Evolutionary conservation across 2,888 invertebrate genomes (phyloP), one percentile per base, ranked within the genome.

Genomic region (Nephrotoma guestfalica): DNA sequence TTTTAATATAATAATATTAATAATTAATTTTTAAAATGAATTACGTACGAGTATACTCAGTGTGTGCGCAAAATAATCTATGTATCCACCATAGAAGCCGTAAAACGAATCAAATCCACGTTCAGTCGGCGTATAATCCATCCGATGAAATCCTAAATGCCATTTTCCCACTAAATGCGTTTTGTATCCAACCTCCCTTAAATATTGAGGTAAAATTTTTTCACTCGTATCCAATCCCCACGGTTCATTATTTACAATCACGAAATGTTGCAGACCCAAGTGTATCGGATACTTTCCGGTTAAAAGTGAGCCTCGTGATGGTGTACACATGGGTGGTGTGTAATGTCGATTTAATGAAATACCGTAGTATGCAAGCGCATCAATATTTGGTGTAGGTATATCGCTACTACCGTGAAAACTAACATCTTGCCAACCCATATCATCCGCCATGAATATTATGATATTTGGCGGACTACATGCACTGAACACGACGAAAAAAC

Each of bases 361-460:
- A 3, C 98, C 97, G 89, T 95, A 94, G 90, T 95, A 96, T 0
- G 96, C 98, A 88, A 98, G 90, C 0, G 95, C 94, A 91, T 98
- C 98, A 87, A 98, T 95, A 90, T 98, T 98, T 0, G 97, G 97
- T 0, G 98, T 98, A 84, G 95, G 93, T 89, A 97, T 97, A 92
- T 97, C 96, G 88, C 95, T 93, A 0, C 96, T 95, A 0, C 98
- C 98, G 89, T 97, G 97, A 90, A 96, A 97, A 86, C 97, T 95
- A 5, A 97, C 96, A 90, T 98, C 98, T 90, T 97, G 96, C 95
- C 97, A 97, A 9, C 98, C 98, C 94, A 97, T 93, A 91, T 97
- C 96, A 92, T 97, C 97, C 0, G 96, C 96, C 90, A 97, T 92
- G 88, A 97, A 95, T 88, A 96, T 94, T 86, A 97, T 93, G 87